These are phyloP conservation scores for Drosophila phalerata DNA, from an alignment of 2,888 invertebrate species.

Conservation along the genomic window DNA sequence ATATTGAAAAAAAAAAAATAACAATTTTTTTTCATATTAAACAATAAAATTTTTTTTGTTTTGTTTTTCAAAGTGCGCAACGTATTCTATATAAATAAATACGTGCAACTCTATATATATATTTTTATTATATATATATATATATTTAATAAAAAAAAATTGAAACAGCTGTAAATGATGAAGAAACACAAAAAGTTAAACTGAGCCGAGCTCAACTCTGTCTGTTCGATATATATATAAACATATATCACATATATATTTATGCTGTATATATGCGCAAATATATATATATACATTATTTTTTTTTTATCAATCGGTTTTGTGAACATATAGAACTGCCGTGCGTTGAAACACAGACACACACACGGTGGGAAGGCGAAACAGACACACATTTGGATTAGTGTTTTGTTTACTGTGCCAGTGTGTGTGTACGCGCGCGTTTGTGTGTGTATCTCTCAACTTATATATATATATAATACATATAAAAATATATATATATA, in stretches of 20 bases:
- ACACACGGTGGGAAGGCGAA: conserved; percentile 47
- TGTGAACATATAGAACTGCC: conserved; percentile 44
- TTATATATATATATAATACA: neutral
- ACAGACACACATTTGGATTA: conserved; percentile 83
- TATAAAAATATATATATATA: neutral
- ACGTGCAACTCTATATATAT: neutral
- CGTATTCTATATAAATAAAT: neutral
- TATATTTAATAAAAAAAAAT: neutral
- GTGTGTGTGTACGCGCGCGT: conserved; percentile 33
- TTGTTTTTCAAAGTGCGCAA: conserved; percentile 53
- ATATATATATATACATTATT: neutral
- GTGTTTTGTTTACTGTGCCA: conserved; percentile 76
- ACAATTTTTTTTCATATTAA: neutral
- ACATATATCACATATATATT: neutral
- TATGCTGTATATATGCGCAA: conserved; percentile 9
- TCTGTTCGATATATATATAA: neutral
- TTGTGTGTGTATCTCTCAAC: conserved; percentile 20
- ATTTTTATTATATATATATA: neutral
- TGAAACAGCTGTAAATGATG: conserved; percentile 58
- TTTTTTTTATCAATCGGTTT: conserved; percentile 29
- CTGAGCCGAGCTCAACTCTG: conserved; percentile 61
- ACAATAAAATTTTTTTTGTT: conserved; percentile 44
- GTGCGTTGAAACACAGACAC: conserved; percentile 18
- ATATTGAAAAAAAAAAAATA: neutral
- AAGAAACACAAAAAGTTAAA: conserved; percentile 73